Conservation (phyloP, 1,140 invertebrate genomes). For the Plutomurus gul region DNA sequence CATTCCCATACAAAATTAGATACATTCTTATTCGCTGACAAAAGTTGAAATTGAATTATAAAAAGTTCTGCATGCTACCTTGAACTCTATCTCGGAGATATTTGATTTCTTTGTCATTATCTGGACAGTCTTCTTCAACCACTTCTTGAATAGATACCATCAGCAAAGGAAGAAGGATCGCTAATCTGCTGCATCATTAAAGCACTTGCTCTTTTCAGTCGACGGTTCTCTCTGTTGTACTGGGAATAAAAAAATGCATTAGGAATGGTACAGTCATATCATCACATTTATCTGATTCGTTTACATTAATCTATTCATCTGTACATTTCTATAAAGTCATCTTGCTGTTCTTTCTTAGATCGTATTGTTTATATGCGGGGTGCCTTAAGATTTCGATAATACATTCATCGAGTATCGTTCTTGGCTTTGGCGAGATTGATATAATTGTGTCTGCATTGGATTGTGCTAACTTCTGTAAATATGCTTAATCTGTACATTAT, state of each 20-base stretch:
- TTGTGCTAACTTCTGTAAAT: too few relatives aligned
- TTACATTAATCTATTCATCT: background rate
- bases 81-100: slow-evolving; percentile 48
- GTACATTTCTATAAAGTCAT: too few relatives aligned
- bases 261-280: too few relatives aligned
- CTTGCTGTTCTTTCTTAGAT: too few relatives aligned
- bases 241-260: slow-evolving; percentile 33
- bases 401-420: too few relatives aligned
- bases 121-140: slow-evolving; percentile 18
- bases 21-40: too few relatives aligned
- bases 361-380: too few relatives aligned
- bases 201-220: slow-evolving; percentile 48
- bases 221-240: slow-evolving; percentile 53
- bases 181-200: slow-evolving; percentile 51
- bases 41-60: background rate
- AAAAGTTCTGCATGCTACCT: slow-evolving; percentile 39
- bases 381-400: too few relatives aligned
- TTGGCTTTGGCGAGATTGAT: too few relatives aligned
- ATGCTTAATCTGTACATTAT: too few relatives aligned
- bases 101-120: slow-evolving; percentile 51
- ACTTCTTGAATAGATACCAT: slow-evolving; percentile 28
- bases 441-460: too few relatives aligned
- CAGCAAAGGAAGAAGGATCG: slow-evolving; percentile 31
- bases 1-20: too few relatives aligned
- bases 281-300: background rate